These are phyloP conservation scores for Brenthis ino DNA, from an alignment of 2,888 invertebrate genomes.

Conservation along the genomic window DNA sequence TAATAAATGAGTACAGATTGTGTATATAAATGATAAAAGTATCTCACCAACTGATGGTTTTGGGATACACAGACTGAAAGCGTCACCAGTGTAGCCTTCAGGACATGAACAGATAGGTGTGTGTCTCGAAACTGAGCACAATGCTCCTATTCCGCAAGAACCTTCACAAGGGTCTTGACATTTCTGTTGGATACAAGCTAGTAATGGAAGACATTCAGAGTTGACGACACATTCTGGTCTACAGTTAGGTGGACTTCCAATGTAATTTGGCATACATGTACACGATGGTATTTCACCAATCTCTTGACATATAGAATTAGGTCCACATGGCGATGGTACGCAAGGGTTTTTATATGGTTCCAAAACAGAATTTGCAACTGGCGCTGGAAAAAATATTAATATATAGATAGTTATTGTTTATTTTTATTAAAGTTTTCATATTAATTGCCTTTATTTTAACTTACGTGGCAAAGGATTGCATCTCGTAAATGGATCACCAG, in stretches of 20 bases:
- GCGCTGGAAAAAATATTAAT: constrained; percentile 54
- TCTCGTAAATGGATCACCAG: constrained; percentile 86
- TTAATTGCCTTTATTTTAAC: constrained; percentile 41
- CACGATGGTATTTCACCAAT: constrained; percentile 83
- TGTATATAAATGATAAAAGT: no score
- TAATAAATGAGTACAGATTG: no score
- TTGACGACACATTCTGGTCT: constrained; percentile 88
- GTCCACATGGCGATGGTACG: constrained; percentile 86
- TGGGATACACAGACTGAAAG: constrained; percentile 79
- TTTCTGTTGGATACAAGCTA: constrained; percentile 87
- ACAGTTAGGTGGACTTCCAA: constrained; percentile 85
- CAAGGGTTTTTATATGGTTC: constrained; percentile 81
- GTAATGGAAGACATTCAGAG: constrained; percentile 85
- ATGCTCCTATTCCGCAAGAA: constrained; percentile 84
- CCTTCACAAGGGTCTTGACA: constrained; percentile 88
- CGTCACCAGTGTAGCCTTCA: constrained; percentile 86
- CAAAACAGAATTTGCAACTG: constrained; percentile 69
- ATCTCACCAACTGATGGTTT: constrained; percentile 65
- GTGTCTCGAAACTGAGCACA: constrained; percentile 86
- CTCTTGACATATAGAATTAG: constrained; percentile 85
- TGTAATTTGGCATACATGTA: constrained; percentile 82
- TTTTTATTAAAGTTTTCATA: no score
- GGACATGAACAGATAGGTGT: constrained; percentile 88
- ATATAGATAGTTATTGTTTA: background rate
- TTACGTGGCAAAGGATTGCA: constrained; percentile 81